Evolutionary conservation across 2,113 vertebrate genomes (phyloP).

Genomic region (Myotis brandtii): DNA sequence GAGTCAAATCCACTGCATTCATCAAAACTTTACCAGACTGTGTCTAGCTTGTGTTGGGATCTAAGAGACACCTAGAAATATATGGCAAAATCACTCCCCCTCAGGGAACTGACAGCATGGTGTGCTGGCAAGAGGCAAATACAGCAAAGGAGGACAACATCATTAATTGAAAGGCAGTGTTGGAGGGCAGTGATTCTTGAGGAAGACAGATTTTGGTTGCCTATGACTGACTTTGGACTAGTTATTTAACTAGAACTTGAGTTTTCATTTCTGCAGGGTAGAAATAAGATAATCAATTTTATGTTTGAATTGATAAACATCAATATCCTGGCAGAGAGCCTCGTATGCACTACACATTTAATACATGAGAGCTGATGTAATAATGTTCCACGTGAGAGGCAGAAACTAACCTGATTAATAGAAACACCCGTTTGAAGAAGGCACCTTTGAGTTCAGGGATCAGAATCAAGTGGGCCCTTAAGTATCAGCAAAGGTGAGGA

Average conservation of each 20-base stretch:
- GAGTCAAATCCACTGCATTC: not conserved
- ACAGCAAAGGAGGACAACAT: not conserved
- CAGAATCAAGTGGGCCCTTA: not conserved
- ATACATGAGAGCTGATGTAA: not conserved
- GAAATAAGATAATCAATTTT: not conserved
- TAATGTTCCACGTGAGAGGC: not conserved
- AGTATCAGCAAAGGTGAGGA: not conserved
- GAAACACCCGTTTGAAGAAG: not conserved
- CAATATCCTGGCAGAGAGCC: not conserved
- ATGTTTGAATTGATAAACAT: not conserved
- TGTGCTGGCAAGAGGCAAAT: not conserved
- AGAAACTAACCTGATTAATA: not conserved
- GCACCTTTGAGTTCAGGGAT: not conserved
- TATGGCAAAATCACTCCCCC: not conserved
- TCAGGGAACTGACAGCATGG: not conserved
- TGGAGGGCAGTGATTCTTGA: not conserved
- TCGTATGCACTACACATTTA: not conserved
- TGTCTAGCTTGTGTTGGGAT: not conserved
- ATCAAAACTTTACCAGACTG: not conserved
- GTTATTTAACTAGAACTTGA: not conserved
- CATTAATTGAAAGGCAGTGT: not conserved
- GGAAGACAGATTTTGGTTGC: not conserved
- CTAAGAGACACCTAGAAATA: not conserved
- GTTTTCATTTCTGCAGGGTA: not conserved
- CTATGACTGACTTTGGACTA: not conserved